phyloP scores from a whole-genome alignment of 2,888 invertebrate genomes.

The Dynastes grantii region DNA sequence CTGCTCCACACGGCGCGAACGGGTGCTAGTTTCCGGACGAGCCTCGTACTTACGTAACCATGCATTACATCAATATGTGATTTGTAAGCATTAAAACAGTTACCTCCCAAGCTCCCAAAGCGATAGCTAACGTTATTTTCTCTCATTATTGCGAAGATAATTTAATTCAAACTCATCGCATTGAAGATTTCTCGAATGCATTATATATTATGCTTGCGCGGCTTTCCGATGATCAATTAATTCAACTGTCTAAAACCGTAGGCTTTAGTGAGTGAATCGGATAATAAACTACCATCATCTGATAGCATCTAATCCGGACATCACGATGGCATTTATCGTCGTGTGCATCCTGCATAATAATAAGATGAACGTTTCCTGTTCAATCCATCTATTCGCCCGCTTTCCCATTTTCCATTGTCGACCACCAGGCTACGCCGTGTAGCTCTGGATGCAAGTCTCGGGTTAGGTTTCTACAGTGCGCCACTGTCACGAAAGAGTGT shows the following conservation, averaged over 20 bases:
- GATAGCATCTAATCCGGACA: conserved; percentile 13
- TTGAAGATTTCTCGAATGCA: too few relatives aligned
- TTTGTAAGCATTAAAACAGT: too few relatives aligned
- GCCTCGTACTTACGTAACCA: too few relatives aligned
- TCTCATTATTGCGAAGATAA: too few relatives aligned
- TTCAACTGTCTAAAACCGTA: not conserved
- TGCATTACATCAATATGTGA: too few relatives aligned
- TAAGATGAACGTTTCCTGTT: conserved; percentile 21
- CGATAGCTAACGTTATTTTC: too few relatives aligned
- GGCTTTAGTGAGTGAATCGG: conserved; percentile 8
- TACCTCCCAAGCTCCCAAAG: too few relatives aligned
- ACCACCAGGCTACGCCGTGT: not conserved
- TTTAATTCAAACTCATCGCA: too few relatives aligned
- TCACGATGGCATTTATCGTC: conserved; percentile 16
- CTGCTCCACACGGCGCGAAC: too few relatives aligned
- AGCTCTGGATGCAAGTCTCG: not conserved
- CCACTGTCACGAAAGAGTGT: not conserved
- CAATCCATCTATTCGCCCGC: not conserved
- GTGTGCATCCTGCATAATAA: conserved; percentile 13
- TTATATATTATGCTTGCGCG: not conserved
- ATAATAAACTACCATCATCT: conserved; percentile 17
- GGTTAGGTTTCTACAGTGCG: not conserved
- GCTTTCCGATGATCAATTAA: not conserved
- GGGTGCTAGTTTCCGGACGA: too few relatives aligned
- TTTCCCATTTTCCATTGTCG: conserved; percentile 6